Base-by-base conservation (phyloP, 2,113 vertebrate species). In the Grallaria varia region DNA sequence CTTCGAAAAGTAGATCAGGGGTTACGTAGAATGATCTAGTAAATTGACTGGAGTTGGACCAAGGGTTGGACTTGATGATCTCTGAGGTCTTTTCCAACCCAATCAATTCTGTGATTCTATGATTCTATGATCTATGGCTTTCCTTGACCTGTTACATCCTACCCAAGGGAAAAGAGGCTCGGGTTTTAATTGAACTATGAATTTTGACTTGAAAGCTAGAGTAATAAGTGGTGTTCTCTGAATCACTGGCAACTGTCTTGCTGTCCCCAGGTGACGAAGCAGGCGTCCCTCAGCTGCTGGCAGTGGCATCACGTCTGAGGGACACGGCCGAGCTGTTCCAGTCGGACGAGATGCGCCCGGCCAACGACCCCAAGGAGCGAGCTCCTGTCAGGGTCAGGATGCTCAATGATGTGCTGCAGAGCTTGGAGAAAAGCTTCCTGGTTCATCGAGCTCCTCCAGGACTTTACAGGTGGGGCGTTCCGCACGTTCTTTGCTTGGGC, bases 271-370 rank as follows among this genome's bases (percentile, higher is more conserved):
- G 97, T 96, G 97, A 96, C 81, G 95, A 87, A 10, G 45, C 75
- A 49, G 94, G 81, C 2, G 13, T 82, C 35, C 92, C 93, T 18
- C 94, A 97, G 40, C 89, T 99, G 89, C 97, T 99, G 67, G 96
- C 96, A 8, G 87, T 93, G 27, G 98, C 99, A 1, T 95, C 98
- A 6, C 72, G 81, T 22, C 97, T 99, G 68, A 97, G 99, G 80
- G 99, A 99, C 67, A 98, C 96, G 0, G 97, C 98, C 10, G 98
- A 99, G 35, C 97, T 99, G 89, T 98, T 99, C 94, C 99, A 99
- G 68, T 99, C 99, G 3, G 98, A 99, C 88, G 98, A 98, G 59
- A 99, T 99, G 99, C 98, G 99, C 23, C 99, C 99, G 16, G 99
- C 99, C 27, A 99, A 99, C 4, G 99, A 99, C 90, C 99, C 99